Conservation (phyloP, 2,888 invertebrate species). For the Parascotia fuliginaria region DNA sequence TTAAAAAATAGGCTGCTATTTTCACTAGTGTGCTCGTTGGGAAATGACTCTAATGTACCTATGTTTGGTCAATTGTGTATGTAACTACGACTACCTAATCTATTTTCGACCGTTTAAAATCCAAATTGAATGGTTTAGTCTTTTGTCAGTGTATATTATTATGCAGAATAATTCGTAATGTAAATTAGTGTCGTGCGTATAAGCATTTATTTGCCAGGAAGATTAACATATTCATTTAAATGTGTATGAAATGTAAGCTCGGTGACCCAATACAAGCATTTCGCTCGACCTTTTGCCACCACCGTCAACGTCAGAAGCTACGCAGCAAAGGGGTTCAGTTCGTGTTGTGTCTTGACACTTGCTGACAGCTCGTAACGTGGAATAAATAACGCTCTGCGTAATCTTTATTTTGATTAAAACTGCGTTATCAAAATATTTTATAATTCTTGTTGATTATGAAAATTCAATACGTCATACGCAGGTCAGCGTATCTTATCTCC, state of each 20-base stretch:
- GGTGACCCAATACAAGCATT: slow-evolving; percentile 68
- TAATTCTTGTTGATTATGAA: slow-evolving; percentile 77
- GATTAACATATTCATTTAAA: slow-evolving; percentile 80
- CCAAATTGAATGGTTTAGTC: slow-evolving; percentile 20
- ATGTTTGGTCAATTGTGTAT: no score
- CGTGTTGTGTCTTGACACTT: slow-evolving; percentile 49
- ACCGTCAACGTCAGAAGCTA: slow-evolving; percentile 47
- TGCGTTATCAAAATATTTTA: slow-evolving; percentile 68
- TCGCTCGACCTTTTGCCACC: slow-evolving; percentile 61
- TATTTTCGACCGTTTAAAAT: no score
- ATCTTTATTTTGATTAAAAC: slow-evolving; percentile 75
- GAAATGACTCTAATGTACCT: no score
- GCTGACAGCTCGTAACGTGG: slow-evolving; percentile 32
- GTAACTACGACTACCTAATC: no score
- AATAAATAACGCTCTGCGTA: slow-evolving; percentile 59
- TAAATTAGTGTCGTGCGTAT: slow-evolving; percentile 66
- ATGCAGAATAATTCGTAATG: slow-evolving; percentile 69
- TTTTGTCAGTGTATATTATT: slow-evolving; percentile 45
- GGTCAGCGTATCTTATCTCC: slow-evolving; percentile 82
- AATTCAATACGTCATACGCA: slow-evolving; percentile 67
- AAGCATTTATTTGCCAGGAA: slow-evolving; percentile 65
- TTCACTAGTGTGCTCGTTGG: no score
- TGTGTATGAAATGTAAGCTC: slow-evolving; percentile 66
- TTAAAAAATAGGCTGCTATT: no score
- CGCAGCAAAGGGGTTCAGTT: slow-evolving; percentile 46